phyloP scores from a whole-genome alignment of 2,113 vertebrate species.

The Thunnus thynnus region DNA sequence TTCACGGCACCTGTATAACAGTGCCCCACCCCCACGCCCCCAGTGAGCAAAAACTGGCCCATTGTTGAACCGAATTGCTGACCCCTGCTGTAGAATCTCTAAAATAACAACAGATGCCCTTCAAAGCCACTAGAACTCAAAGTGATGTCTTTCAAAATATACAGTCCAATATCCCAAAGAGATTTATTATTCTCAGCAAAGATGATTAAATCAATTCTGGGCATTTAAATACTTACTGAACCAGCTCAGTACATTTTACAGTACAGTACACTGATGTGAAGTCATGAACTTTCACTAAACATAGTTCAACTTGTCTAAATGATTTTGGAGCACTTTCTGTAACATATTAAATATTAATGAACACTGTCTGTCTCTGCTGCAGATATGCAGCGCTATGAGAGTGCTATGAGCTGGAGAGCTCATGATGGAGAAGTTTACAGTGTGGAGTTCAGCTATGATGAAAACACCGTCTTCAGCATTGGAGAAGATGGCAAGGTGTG shows the following conservation, averaged over 20 bases:
- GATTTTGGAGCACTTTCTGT: not conserved
- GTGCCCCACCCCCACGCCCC: no score
- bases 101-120: no score
- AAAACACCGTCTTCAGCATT: constrained; percentile 96
- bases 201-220: not conserved
- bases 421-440: constrained; percentile 96
- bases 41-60: no score
- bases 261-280: not conserved
- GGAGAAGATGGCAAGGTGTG: constrained; percentile 96
- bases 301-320: not conserved
- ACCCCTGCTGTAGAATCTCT: no score
- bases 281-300: not conserved
- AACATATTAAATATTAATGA: no score
- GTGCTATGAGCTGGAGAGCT: constrained; percentile 96
- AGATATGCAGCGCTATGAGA: constrained; percentile 99
- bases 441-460: constrained; percentile 98
- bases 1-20: no score
- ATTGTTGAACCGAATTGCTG: no score
- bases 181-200: not conserved
- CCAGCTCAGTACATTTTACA: not conserved
- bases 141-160: not conserved
- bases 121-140: not conserved
- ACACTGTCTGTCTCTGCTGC: not conserved
- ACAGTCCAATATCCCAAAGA: no score
- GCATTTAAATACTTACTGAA: not conserved